Evolutionary conservation across 2,888 invertebrate species (phyloP).

Genomic region (Conchocele bisecta): DNA sequence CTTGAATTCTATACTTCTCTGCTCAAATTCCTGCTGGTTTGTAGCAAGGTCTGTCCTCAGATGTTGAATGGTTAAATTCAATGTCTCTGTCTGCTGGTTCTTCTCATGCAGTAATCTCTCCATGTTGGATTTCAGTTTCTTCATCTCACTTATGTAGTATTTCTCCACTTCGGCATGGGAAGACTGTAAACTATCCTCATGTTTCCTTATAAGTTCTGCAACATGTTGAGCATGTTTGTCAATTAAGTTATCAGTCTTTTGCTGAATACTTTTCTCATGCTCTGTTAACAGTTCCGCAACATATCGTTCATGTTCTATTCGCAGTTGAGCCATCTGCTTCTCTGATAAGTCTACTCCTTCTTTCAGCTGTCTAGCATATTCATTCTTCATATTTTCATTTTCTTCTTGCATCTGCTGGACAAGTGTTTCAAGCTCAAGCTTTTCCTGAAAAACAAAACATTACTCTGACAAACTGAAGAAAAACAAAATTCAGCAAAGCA

Average conservation of each 20-base stretch:
- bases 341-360: conserved; percentile 82
- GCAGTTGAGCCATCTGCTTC: conserved; percentile 44
- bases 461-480: too few relatives aligned
- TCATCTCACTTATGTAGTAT: conserved; percentile 66
- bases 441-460: too few relatives aligned
- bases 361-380: conserved; percentile 74
- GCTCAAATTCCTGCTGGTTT: conserved; percentile 60
- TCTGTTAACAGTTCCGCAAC: conserved; percentile 85
- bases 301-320: conserved; percentile 80
- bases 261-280: conserved; percentile 84
- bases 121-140: conserved; percentile 61
- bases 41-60: conserved; percentile 54
- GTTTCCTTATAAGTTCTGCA: conserved; percentile 62
- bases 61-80: conserved; percentile 46
- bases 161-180: conserved; percentile 68
- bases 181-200: conserved; percentile 63
- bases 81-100: conserved; percentile 57
- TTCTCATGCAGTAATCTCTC: conserved; percentile 70
- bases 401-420: conserved; percentile 54
- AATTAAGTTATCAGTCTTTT: conserved; percentile 62
- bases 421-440: conserved; percentile 45
- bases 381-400: conserved; percentile 47
- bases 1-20: conserved; percentile 52
- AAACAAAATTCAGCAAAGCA: too few relatives aligned
- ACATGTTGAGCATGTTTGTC: conserved; percentile 66